Evolutionary conservation across 2,113 vertebrate species (phyloP), one percentile per base, ranked within the genome.

Genomic region (Elephas maximus): DNA sequence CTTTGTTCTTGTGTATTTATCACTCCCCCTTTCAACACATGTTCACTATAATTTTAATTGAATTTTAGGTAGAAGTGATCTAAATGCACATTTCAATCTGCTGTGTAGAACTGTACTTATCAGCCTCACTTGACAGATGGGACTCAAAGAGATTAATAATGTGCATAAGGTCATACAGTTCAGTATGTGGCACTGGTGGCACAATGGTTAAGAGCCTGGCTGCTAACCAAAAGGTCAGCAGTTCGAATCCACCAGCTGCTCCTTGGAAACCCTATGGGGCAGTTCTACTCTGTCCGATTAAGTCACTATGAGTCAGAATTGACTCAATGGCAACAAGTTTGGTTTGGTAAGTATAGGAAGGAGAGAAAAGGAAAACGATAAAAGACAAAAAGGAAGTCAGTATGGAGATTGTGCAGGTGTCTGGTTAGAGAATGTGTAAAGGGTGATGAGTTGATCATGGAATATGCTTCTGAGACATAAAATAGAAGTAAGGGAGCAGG

Each of bases 1-100:
- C 18, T 80, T 84, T 79, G 17, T 90, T 51, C 87, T 94, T 82
- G n/a, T 65, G 80, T 57, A 26, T 93, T 90, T 62, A 79, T 62
- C 1, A 28, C 26, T 82, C 24, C 90, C 21, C 24, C n/a, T 71
- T n/a, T 83, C n/a, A 71, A 80, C 85, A 73, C 82, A 77, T 81
- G 48, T 79, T 44, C 48, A 28, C 44, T 51, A 18, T 60, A 44
- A 24, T 90, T 90, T 51, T 5, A 90, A 62, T 14, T 85, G 51
- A 76, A 63, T 85, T 83, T 90, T 76, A 91, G 26, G 57, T 82
- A 82, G 24, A 57, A 81, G 57, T 51, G 1, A n/a, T 41, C 44
- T 89, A 45, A 57, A 73, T 21, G 63, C 51, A 17, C 10, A 24
- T 73, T 94, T 85, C 28, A 44, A 8, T 71, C 18, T 76, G 48